These are phyloP conservation scores for Drosophila mojavensis DNA, from an alignment of 1,140 invertebrate species.

Conservation along the genomic window DNA sequence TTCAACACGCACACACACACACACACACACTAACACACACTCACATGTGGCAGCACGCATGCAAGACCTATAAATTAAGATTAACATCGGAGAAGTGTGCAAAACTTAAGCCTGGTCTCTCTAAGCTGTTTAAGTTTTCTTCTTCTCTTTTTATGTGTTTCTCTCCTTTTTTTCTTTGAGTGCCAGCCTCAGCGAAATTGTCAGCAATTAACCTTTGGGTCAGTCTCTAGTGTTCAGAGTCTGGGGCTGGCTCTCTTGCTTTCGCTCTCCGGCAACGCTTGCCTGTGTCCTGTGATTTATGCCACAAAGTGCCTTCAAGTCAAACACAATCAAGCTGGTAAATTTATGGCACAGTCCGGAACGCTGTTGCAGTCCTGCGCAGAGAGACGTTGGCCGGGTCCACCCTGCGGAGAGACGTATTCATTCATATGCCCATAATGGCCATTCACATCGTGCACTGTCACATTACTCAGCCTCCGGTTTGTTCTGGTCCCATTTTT, in stretches of 20 bases:
- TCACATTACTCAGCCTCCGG: conserved; percentile 49
- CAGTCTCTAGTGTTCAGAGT: conserved; percentile 44
- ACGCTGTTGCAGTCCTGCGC: conserved; percentile 7
- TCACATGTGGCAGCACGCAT: conserved; percentile 30
- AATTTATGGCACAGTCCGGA: conserved; percentile 41
- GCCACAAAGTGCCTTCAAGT: conserved; percentile 65
- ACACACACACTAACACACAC: conserved; percentile 9
- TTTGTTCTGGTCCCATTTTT: conserved; percentile 8
- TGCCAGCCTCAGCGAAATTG: conserved; percentile 60
- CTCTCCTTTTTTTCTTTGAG: conserved; percentile 3
- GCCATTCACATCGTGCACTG: conserved; percentile 38
- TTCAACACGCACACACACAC: conserved; percentile 45
- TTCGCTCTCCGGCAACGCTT: conserved; percentile 6
- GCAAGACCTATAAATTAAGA: conserved; percentile 74
- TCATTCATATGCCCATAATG: conserved; percentile 42
- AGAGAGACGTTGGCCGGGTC: conserved; percentile 11
- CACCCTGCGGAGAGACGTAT: conserved; percentile 9
- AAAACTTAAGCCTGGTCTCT: conserved; percentile 41
- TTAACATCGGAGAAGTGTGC: conserved; percentile 68
- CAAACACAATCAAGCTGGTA: conserved; percentile 69
- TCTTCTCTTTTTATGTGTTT: neutral
- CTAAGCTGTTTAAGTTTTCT: conserved; percentile 39
- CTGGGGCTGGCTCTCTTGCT: conserved; percentile 1
- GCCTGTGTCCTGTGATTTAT: conserved; percentile 71
- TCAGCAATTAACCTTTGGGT: conserved; percentile 78